Percentiles rank a stretch among this genome's conserved stretches.
phyloP scores from a whole-genome alignment of 2,888 invertebrate genomes.

The Melieria crassipennis region DNA sequence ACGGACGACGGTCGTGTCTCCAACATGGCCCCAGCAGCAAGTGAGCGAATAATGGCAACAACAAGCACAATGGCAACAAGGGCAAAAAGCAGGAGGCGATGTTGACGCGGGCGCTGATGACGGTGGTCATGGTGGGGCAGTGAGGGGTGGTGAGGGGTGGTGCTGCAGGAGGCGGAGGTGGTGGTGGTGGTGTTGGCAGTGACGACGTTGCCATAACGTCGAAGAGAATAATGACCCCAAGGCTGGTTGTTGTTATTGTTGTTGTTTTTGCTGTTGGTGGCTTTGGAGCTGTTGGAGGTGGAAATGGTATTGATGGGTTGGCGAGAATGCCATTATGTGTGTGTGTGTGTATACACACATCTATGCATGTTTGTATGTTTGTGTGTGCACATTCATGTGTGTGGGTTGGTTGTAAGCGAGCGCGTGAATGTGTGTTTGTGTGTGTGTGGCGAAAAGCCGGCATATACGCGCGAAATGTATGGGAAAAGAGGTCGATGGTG shows the following conservation, averaged over 20 bases:
- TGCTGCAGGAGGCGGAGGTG: conserved; percentile 32
- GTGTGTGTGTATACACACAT: no score
- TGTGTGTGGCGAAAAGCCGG: conserved; percentile 55
- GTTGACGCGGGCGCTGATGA: neutral
- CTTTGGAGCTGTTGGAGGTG: neutral
- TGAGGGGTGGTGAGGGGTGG: conserved; percentile 26
- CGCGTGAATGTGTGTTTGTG: conserved; percentile 38
- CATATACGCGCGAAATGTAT: conserved; percentile 51
- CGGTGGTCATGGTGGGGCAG: neutral
- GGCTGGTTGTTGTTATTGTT: conserved; percentile 52
- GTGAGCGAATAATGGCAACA: conserved; percentile 15
- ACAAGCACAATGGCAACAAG: conserved; percentile 24
- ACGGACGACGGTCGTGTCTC: conserved; percentile 33
- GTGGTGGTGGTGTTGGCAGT: conserved; percentile 28
- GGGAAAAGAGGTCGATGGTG: conserved; percentile 56
- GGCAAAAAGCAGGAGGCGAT: conserved; percentile 14
- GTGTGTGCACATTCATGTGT: conserved; percentile 21
- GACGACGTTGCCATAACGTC: conserved; percentile 37
- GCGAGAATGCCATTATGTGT: neutral
- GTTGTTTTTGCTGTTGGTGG: neutral
- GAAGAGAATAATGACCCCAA: conserved; percentile 66
- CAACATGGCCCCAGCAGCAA: conserved; percentile 20
- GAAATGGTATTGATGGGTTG: neutral
- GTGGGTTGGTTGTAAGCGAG: conserved; percentile 18
- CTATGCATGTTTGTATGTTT: neutral